Conservation (phyloP, 2,797 vertebrate genomes). For the Melanotaenia maccullochi region DNA sequence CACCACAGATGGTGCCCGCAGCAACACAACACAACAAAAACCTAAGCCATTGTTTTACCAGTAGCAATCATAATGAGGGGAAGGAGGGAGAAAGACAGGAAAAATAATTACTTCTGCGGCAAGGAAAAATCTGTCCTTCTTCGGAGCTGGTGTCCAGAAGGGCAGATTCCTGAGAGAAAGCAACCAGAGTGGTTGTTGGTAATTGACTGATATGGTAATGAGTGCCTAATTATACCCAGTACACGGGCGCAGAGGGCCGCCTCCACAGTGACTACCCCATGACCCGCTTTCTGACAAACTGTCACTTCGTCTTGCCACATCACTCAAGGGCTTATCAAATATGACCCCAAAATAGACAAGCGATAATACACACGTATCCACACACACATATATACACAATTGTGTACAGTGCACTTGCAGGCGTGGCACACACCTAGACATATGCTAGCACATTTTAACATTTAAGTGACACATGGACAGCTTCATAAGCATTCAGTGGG, state of each 20-base stretch:
- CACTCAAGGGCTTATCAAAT: slow-evolving; percentile 82
- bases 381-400: slow-evolving; percentile 13
- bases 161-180: slow-evolving; percentile 86
- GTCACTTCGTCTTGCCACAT: slow-evolving; percentile 81
- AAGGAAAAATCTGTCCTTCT: slow-evolving; percentile 72
- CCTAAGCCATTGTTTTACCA: slow-evolving; percentile 81
- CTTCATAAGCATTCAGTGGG: slow-evolving; percentile 38
- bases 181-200: slow-evolving; percentile 76
- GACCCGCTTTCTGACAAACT: slow-evolving; percentile 86
- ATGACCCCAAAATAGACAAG: slow-evolving; percentile 82
- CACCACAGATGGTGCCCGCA: slow-evolving; percentile 83
- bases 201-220: slow-evolving; percentile 87
- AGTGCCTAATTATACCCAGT: slow-evolving; percentile 82
- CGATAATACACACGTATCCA: slow-evolving; percentile 49
- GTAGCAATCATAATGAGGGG: slow-evolving; percentile 78
- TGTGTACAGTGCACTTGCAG: slow-evolving; percentile 31
- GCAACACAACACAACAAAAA: slow-evolving; percentile 77
- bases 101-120: slow-evolving; percentile 79
- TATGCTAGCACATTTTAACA: slow-evolving; percentile 47
- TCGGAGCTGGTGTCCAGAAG: slow-evolving; percentile 82
- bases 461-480: slow-evolving; percentile 34
- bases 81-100: slow-evolving; percentile 65
- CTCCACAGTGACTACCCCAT: slow-evolving; percentile 75
- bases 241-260: slow-evolving; percentile 65
- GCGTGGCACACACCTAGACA: slow-evolving; percentile 29